phyloP scores from a whole-genome alignment of 2,797 vertebrate genomes.

The Acropternis orthonyx region DNA sequence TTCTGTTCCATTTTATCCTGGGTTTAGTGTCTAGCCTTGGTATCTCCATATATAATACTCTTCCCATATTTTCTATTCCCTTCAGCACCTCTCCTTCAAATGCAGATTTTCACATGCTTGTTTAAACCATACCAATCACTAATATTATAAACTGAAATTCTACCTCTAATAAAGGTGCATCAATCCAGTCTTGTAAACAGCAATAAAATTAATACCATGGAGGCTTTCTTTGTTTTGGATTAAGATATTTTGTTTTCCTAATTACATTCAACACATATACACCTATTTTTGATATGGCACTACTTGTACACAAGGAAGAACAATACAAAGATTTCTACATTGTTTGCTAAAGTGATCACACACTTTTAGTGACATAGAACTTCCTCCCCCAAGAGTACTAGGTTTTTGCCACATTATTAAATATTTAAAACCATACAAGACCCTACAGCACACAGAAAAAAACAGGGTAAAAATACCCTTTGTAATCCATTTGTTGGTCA shows the following conservation, averaged over 20 bases:
- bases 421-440: conserved; percentile 5
- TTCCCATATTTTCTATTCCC: not conserved
- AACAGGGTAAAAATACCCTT: not conserved
- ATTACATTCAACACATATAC: not conserved
- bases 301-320: not conserved
- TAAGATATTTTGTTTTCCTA: not conserved
- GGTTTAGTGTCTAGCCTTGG: not conserved
- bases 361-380: not conserved
- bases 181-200: not conserved
- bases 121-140: not conserved
- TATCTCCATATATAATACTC: not conserved
- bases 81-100: not conserved
- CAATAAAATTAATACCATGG: not conserved
- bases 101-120: not conserved
- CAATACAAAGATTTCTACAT: not conserved
- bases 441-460: not conserved
- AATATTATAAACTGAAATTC: not conserved
- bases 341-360: not conserved
- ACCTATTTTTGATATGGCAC: not conserved
- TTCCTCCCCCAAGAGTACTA: not conserved
- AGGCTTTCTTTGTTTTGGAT: not conserved
- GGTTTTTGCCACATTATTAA: conserved; percentile 14
- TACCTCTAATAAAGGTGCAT: not conserved
- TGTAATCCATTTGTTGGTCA: not conserved
- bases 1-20: not conserved